Evolutionary conservation across 2,888 invertebrate genomes (phyloP), one percentile per base, ranked within the genome.

Genomic region (Agrilus mali): DNA sequence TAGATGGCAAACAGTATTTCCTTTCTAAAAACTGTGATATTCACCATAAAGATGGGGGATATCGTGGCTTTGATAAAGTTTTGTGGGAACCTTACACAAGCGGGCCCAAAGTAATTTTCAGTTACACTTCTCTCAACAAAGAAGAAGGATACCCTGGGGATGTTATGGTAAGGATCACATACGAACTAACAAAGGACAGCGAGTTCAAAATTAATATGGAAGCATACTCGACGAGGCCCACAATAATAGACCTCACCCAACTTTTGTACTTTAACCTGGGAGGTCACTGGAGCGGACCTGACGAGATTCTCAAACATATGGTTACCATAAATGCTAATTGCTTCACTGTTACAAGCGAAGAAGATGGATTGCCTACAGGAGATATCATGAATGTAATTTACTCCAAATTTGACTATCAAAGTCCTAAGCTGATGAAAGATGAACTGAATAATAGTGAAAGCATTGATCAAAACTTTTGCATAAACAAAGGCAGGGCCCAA

Each of bases 131-230:
- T 41, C 73, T 75, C 2, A 80, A 87, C 52, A 80, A 80, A 14
- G 79, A 85, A 50, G 87, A 93, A 63, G 90, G 89, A 0, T 95
- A 83, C 65, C 94, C 94, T 0, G 94, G 95, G 1, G 75, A 80
- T 32, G 67, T 93, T 14, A 73, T 78, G 53, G 76, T 79, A 1
- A 77, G 77, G 35, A 77, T 83, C 1, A 71, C 70, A 0, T 93
- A 83, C 58, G 76, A 77, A 50, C 71, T 93, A n/a, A 78, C 75
- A 6, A 73, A 77, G 13, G 78, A 81, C 51, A 86, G 88, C 59
- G 78, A 79, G 44, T 70, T 95, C 36, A 70, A 73, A 46, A 77
- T 94, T 4, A 72, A 78, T 42, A 86, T 86, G 73, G 75, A 71
- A 46, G 89, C 87, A n/a, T 76, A 76, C 5, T 75, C 82, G 2